These are phyloP conservation scores for Carassius carassius DNA, from an alignment of 2,113 vertebrate species.

Conservation along the genomic window DNA sequence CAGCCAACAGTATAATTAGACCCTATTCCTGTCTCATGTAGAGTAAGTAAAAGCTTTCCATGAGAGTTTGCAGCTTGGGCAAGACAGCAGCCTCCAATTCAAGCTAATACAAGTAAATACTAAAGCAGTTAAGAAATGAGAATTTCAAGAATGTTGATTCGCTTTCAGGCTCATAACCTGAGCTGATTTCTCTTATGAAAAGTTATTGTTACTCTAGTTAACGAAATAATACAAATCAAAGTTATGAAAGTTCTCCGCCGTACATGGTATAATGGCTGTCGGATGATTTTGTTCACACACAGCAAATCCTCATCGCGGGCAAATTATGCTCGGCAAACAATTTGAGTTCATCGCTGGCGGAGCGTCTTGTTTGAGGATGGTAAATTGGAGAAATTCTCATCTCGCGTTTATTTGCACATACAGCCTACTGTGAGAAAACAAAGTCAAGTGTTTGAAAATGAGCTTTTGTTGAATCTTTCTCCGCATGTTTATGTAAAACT, in stretches of 20 bases:
- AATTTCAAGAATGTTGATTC: not conserved
- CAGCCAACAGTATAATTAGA: conserved; percentile 13
- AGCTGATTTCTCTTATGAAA: not conserved
- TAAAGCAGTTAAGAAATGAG: not conserved
- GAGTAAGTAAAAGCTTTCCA: not conserved
- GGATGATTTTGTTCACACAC: not conserved
- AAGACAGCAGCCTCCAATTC: conserved; percentile 6
- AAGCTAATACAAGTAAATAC: conserved; percentile 23
- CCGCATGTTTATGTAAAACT: conserved; percentile 17
- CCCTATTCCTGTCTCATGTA: not conserved
- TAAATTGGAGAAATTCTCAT: conserved; percentile 37
- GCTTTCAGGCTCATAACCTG: not conserved
- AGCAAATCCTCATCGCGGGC: conserved; percentile 14
- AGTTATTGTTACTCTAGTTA: conserved; percentile 14
- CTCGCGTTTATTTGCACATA: conserved; percentile 38
- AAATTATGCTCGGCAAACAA: conserved; percentile 33
- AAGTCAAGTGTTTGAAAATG: conserved; percentile 16
- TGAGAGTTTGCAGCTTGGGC: not conserved
- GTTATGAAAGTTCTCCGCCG: not conserved
- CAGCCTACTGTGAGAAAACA: conserved; percentile 20
- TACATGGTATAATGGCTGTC: not conserved
- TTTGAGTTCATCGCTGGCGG: conserved; percentile 21
- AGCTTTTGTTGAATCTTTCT: conserved; percentile 35
- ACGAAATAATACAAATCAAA: conserved; percentile 1
- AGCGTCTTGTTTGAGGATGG: conserved; percentile 30